Evolutionary conservation across 2,797 vertebrate genomes (phyloP).

Genomic region (Naso thynnoides): DNA sequence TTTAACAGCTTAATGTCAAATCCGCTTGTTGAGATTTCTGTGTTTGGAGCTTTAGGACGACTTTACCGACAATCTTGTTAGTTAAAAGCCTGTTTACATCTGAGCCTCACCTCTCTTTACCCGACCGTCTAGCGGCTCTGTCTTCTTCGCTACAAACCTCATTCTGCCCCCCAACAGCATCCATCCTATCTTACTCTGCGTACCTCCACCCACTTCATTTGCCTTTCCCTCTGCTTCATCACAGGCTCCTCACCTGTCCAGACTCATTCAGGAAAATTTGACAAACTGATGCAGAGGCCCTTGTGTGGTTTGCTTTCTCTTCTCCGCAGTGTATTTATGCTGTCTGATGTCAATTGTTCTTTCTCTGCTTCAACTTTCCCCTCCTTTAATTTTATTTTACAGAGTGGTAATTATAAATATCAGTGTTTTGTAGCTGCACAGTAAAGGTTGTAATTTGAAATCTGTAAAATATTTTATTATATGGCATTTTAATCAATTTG

Average conservation of each 20-base stretch:
- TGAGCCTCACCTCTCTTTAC: constrained; percentile 73
- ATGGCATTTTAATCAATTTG: not conserved
- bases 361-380: constrained; percentile 9
- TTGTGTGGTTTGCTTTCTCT: constrained; percentile 30
- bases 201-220: constrained; percentile 80
- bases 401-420: not conserved
- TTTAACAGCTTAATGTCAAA: constrained; percentile 44
- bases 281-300: constrained; percentile 61
- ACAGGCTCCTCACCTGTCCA: constrained; percentile 69
- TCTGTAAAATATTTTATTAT: not conserved
- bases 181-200: constrained; percentile 76
- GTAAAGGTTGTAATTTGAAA: not conserved
- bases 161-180: constrained; percentile 74
- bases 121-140: constrained; percentile 71
- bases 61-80: constrained; percentile 76
- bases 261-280: constrained; percentile 64
- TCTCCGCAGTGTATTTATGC: constrained; percentile 7
- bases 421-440: not conserved
- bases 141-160: constrained; percentile 67
- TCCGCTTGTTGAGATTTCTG: constrained; percentile 68
- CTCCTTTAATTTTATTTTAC: constrained; percentile 1
- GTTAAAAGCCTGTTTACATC: constrained; percentile 78
- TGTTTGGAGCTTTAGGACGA: constrained; percentile 77
- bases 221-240: constrained; percentile 84
- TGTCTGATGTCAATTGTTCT: constrained; percentile 22